Percentiles rank a stretch among this genome's conserved stretches.
These are phyloP conservation scores for Heliconius ethilla DNA, from an alignment of 2,888 invertebrate species.

Conservation along the genomic window DNA sequence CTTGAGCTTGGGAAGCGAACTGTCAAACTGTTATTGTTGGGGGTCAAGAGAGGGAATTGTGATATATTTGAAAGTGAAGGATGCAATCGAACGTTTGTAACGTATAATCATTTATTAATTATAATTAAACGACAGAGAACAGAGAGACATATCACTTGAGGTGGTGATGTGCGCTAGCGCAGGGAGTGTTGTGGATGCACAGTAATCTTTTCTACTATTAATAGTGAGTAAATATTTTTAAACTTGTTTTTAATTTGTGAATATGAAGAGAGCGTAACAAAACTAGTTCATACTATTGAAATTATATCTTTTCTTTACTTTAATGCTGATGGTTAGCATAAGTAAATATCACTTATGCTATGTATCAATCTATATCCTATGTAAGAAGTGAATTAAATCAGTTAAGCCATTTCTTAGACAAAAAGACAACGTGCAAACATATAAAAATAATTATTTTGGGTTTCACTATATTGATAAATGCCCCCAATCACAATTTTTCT, in stretches of 20 bases:
- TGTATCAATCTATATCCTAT: too few relatives aligned
- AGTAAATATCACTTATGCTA: not conserved
- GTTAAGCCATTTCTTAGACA: too few relatives aligned
- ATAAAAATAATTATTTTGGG: too few relatives aligned
- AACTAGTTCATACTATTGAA: not conserved
- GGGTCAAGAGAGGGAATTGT: conserved; percentile 26
- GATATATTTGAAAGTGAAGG: conserved; percentile 21
- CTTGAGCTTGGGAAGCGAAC: conserved; percentile 24
- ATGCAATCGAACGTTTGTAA: not conserved
- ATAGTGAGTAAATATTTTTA: conserved; percentile 10
- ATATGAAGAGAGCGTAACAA: not conserved
- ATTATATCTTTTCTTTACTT: not conserved
- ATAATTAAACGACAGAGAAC: not conserved
- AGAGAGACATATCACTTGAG: not conserved
- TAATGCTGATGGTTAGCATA: not conserved
- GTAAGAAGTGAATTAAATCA: too few relatives aligned
- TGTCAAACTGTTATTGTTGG: conserved; percentile 31
- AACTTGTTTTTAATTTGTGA: not conserved
- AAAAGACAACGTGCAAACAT: too few relatives aligned
- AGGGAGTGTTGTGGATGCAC: not conserved
- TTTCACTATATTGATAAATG: too few relatives aligned
- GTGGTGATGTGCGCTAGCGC: not conserved
- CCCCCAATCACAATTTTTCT: too few relatives aligned
- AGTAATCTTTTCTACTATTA: conserved; percentile 2
- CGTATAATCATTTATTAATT: not conserved